Conservation (phyloP, 2,113 vertebrate species). For the Emydura subglobosa region DNA sequence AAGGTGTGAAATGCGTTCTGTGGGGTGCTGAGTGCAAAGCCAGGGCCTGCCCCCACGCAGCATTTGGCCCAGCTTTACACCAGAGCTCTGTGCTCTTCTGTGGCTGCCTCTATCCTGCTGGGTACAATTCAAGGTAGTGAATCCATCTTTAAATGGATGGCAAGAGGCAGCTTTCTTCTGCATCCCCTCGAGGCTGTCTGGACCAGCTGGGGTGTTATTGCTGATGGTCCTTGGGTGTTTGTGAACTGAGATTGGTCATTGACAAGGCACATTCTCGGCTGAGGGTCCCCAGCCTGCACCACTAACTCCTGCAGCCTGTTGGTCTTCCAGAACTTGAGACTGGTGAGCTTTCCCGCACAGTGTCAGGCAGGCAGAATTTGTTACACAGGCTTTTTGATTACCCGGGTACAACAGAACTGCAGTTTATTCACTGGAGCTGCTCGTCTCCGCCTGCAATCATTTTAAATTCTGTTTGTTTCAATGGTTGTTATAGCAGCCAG, state of each 20-base stretch:
- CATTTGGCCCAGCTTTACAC: neutral
- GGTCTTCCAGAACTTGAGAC: neutral
- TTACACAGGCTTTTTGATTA: neutral
- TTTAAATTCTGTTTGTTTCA: neutral
- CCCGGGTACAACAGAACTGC: neutral
- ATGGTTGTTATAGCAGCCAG: neutral
- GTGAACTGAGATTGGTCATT: neutral
- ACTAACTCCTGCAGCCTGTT: neutral
- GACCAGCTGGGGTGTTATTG: neutral
- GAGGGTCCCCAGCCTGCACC: neutral
- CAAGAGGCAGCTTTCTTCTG: neutral
- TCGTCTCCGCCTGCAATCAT: neutral
- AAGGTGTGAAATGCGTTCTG: neutral
- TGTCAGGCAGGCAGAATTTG: neutral
- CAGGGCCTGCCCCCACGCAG: neutral
- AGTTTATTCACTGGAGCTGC: neutral
- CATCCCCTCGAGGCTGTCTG: neutral
- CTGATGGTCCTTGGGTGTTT: neutral
- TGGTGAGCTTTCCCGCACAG: neutral
- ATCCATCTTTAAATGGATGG: neutral
- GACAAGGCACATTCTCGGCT: neutral
- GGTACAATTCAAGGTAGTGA: neutral
- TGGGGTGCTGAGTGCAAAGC: neutral
- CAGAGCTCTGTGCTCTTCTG: neutral
- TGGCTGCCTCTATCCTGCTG: neutral